Evolutionary conservation across 1,140 invertebrate species (phyloP).

Genomic region (Argopecten irradians): DNA sequence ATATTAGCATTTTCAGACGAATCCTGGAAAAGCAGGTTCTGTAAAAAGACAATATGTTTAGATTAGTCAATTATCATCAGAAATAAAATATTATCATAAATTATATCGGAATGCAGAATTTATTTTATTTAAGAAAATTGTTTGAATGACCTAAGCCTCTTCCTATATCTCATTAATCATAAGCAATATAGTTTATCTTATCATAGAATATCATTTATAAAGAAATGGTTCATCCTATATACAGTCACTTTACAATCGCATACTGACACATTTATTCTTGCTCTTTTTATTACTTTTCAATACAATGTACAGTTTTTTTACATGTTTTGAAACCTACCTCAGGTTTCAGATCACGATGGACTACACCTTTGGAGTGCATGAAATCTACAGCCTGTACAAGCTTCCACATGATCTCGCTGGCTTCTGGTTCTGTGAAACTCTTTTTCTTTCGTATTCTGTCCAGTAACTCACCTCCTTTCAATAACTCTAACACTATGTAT

Average conservation of each 20-base stretch:
- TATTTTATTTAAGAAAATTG: no score
- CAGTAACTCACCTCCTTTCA: constrained; percentile 92
- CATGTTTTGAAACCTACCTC: constrained; percentile 80
- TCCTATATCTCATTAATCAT: no score
- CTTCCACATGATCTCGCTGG: constrained; percentile 85
- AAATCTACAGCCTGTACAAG: constrained; percentile 88
- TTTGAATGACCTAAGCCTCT: no score
- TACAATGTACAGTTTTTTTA: no score
- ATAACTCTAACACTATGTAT: constrained; percentile 91
- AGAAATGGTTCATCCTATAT: no score
- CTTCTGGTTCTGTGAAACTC: constrained; percentile 84
- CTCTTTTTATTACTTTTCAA: neutral
- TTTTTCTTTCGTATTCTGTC: constrained; percentile 82
- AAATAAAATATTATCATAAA: neutral
- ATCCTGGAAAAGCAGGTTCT: constrained; percentile 87
- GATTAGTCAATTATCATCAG: neutral
- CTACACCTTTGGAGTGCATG: constrained; percentile 88
- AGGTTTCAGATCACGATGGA: constrained; percentile 94
- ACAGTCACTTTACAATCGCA: neutral
- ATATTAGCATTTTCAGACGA: constrained; percentile 82
- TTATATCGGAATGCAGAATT: neutral
- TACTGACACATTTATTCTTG: no score
- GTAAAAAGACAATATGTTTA: constrained; percentile 54
- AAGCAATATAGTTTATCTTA: no score
- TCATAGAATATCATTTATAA: no score